Conservation (phyloP, 1,140 invertebrate species). For the Bombus polaris region DNA sequence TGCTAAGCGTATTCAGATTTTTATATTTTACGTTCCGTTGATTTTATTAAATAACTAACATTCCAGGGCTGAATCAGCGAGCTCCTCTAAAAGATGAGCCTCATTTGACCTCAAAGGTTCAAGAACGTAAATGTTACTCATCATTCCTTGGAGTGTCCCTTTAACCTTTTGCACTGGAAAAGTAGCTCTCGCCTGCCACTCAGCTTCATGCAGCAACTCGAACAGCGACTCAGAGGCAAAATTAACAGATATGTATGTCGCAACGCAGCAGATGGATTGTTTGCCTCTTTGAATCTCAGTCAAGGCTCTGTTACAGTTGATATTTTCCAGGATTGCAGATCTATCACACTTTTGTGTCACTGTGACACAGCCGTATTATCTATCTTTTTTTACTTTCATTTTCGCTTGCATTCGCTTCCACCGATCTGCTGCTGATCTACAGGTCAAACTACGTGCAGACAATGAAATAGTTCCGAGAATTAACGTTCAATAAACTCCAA, state of each 20-base stretch:
- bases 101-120: background rate
- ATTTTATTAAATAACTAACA: no score
- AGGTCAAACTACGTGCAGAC: no score
- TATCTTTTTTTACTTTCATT: background rate
- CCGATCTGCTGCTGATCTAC: background rate
- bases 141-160: background rate
- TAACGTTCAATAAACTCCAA: background rate
- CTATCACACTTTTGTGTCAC: background rate
- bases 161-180: background rate
- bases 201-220: background rate
- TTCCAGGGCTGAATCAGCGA: no score
- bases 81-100: no score
- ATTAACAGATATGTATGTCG: conserved; percentile 3
- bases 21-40: no score
- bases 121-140: background rate
- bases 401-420: background rate
- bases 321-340: background rate
- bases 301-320: background rate
- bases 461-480: background rate
- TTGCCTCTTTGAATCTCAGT: background rate
- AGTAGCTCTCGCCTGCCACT: background rate
- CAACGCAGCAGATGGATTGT: conserved; percentile 2
- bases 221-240: background rate
- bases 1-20: no score
- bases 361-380: background rate